These are phyloP conservation scores for Lysiphlebus fabarum DNA, from an alignment of 1,140 invertebrate genomes.

Conservation along the genomic window DNA sequence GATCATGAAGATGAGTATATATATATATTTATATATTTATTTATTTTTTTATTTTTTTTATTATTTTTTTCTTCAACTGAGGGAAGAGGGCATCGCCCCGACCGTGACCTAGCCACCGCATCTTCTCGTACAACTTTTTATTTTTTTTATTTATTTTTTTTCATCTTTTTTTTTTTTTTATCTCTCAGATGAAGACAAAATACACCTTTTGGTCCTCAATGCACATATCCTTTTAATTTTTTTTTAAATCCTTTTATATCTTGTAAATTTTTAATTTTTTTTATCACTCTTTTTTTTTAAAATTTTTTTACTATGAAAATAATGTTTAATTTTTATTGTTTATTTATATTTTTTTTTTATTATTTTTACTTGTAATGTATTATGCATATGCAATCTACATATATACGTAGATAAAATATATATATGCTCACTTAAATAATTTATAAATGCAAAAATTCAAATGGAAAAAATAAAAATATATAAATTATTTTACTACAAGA, in stretches of 20 bases:
- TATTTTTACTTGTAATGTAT: too few species aligned
- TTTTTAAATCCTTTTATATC: background rate
- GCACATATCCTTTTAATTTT: background rate
- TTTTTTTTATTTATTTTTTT: slow-evolving; percentile 5
- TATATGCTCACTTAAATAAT: too few species aligned
- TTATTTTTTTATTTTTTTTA: too few species aligned
- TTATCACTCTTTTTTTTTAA: background rate
- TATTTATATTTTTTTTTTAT: too few species aligned
- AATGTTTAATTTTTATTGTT: too few species aligned
- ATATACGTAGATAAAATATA: too few species aligned
- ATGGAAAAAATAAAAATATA: slow-evolving; percentile 17
- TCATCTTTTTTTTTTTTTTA: background rate
- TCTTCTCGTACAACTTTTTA: slow-evolving; percentile 27
- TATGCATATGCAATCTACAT: too few species aligned
- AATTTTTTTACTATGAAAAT: too few species aligned
- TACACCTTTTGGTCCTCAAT: background rate
- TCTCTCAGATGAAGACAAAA: background rate
- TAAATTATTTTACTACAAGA: slow-evolving; percentile 2
- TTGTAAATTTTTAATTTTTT: background rate
- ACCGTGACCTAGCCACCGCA: slow-evolving; percentile 52
- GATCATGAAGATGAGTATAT: slow-evolving; percentile 21
- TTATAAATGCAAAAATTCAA: slow-evolving; percentile 1
- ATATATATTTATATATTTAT: too few species aligned
- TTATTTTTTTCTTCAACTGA: slow-evolving; percentile 25
- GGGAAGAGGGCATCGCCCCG: slow-evolving; percentile 52